Base-by-base conservation (phyloP, 2,797 vertebrate genomes). In the Rhynchotus rufescens region DNA sequence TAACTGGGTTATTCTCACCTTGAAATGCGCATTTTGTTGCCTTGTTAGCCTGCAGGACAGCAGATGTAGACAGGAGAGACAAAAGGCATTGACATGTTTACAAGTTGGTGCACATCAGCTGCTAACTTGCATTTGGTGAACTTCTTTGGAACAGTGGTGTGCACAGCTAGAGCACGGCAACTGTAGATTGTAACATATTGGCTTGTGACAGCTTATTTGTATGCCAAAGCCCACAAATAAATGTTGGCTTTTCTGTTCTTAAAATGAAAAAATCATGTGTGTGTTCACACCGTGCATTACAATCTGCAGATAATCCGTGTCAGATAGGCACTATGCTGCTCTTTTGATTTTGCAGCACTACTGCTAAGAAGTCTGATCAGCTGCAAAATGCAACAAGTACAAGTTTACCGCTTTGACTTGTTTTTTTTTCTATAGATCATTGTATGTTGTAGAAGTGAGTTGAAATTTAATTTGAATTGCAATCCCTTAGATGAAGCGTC, bases 101-200 rank as follows among this genome's bases (percentile, higher is more conserved):
- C 81, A 49, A 68, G 68, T 68, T 82, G 30, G 45, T 23, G 38
- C 25, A 11, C 73, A 72, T 62, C 34, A 85, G 34, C 76, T 80
- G 49, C 69, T 92, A 56, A 15, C 59, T 69, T 84, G 62, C 54
- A 66, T 94, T 83, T 93, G 76, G 59, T 80, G 84, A 83, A 19
- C 25, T 80, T 59, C 4, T 59, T 76, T 32, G 76, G 62, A 85
- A 44, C 34, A 14, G n/a, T 62, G 38, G 13, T 44, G 34, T 62
- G 17, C 30, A 20, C 51, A 68, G 45, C 34, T 23, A 78, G 59
- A 83, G 60, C 28, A 59, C 19, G 87, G 34, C 47, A 68, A 60
- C 38, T 22, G 38, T n/a, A 59, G 42, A 30, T 56, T 89, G 36
- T 77, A 32, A 68, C 17, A 32, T 88, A 59, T 0, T 86, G 83